Evolutionary conservation across 2,888 invertebrate species (phyloP).

Genomic region (Nezara viridula): DNA sequence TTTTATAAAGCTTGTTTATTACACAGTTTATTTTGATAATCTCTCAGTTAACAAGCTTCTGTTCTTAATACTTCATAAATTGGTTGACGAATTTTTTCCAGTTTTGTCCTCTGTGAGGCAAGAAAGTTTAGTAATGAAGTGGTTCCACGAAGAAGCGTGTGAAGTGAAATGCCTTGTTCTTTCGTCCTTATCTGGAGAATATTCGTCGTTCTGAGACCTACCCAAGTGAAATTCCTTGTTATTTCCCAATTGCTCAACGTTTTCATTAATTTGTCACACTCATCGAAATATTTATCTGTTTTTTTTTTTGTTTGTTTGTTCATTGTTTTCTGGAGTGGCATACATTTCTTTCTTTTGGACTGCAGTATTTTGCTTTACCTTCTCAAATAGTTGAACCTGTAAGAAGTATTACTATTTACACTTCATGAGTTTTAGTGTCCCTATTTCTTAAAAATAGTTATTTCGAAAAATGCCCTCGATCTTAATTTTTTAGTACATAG

Average conservation of each 20-base stretch:
- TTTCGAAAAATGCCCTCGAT: too few relatives aligned
- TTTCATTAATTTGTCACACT: slow-evolving; percentile 7
- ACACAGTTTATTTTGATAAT: too few relatives aligned
- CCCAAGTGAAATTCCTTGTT: not conserved
- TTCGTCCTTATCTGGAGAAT: not conserved
- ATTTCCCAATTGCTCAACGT: not conserved
- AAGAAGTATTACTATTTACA: too few relatives aligned
- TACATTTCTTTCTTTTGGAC: too few relatives aligned
- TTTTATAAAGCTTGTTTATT: too few relatives aligned
- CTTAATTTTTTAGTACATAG: too few relatives aligned
- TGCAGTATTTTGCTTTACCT: too few relatives aligned
- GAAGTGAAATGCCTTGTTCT: not conserved
- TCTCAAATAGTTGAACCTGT: too few relatives aligned
- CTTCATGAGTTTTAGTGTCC: too few relatives aligned
- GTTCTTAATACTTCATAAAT: not conserved
- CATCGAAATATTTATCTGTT: not conserved
- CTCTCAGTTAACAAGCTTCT: not conserved
- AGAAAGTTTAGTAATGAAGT: slow-evolving; percentile 8
- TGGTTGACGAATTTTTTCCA: not conserved
- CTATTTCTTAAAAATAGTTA: too few relatives aligned
- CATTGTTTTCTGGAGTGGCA: too few relatives aligned
- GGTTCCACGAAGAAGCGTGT: not conserved
- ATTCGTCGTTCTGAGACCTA: not conserved
- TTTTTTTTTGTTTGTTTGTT: too few relatives aligned
- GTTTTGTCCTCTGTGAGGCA: not conserved